A percentile compares a stretch with the other conserved stretches of the same genome.
phyloP scores from a whole-genome alignment of 2,797 vertebrate species.

The Muscicapa comitata region DNA sequence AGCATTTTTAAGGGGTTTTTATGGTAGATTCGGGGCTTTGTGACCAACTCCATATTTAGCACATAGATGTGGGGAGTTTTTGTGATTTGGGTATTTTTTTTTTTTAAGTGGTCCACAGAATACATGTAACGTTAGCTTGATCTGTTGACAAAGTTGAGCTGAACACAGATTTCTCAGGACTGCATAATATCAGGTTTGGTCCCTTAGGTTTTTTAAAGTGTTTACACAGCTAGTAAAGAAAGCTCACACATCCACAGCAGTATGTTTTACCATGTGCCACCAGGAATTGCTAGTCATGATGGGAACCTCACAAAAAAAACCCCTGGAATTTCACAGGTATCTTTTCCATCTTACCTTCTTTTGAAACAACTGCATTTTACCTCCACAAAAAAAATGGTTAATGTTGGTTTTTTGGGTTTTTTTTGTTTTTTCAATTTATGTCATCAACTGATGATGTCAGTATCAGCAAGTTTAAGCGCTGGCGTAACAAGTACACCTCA shows the following conservation, averaged over 20 bases:
- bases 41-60: not conserved
- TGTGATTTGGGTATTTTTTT: not conserved
- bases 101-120: not conserved
- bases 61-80: rapidly evolving
- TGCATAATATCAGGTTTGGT: not conserved
- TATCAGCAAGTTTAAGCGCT: not conserved
- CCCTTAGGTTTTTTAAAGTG: not conserved
- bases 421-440: not conserved
- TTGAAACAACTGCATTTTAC: not conserved
- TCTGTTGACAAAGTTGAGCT: not conserved
- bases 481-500: not conserved
- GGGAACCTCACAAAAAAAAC: not conserved
- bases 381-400: not conserved
- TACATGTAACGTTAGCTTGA: rapidly evolving
- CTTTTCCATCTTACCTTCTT: not conserved
- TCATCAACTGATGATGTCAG: not conserved
- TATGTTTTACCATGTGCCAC: not conserved
- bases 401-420: not conserved
- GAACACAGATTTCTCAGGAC: not conserved
- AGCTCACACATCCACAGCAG: not conserved
- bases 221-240: not conserved
- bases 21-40: not conserved
- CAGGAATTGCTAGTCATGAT: not conserved
- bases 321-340: not conserved
- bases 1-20: not conserved